Evolutionary conservation across 2,797 vertebrate species (phyloP).

Genomic region (Helicolenus hilgendorfi): DNA sequence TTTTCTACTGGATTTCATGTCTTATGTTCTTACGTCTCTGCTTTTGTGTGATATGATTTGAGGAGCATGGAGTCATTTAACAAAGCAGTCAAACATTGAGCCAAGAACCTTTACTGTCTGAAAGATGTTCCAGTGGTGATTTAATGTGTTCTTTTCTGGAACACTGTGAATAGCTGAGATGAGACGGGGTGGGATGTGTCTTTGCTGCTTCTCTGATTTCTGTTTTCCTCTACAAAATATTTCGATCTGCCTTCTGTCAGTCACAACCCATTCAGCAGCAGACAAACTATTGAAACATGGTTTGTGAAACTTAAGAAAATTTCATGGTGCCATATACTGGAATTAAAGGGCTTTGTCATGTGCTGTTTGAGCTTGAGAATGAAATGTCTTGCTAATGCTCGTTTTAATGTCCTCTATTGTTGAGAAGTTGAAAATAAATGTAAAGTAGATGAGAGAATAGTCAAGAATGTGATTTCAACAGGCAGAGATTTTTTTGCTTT

Average conservation of each 20-base stretch:
- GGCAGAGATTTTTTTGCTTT: not conserved
- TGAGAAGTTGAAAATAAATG: conserved; percentile 27
- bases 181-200: conserved; percentile 44
- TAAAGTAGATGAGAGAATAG: conserved; percentile 4
- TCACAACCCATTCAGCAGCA: conserved; percentile 23
- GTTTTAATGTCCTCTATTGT: conserved; percentile 6
- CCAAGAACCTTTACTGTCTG: conserved; percentile 16
- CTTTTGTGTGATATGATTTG: conserved; percentile 28
- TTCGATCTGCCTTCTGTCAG: conserved; percentile 45
- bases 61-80: conserved; percentile 3
- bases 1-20: not conserved
- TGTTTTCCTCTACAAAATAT: conserved; percentile 42
- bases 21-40: not conserved
- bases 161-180: conserved; percentile 34
- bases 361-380: not conserved
- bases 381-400: conserved; percentile 7
- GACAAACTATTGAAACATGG: not conserved
- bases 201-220: conserved; percentile 59
- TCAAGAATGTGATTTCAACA: not conserved
- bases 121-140: conserved; percentile 32
- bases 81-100: conserved; percentile 21
- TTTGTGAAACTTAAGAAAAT: conserved; percentile 24
- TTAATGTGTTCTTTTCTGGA: conserved; percentile 39
- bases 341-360: not conserved
- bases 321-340: not conserved